These are phyloP conservation scores for Zenarchopterus dispar DNA, from an alignment of 2,797 vertebrate genomes.

Conservation along the genomic window DNA sequence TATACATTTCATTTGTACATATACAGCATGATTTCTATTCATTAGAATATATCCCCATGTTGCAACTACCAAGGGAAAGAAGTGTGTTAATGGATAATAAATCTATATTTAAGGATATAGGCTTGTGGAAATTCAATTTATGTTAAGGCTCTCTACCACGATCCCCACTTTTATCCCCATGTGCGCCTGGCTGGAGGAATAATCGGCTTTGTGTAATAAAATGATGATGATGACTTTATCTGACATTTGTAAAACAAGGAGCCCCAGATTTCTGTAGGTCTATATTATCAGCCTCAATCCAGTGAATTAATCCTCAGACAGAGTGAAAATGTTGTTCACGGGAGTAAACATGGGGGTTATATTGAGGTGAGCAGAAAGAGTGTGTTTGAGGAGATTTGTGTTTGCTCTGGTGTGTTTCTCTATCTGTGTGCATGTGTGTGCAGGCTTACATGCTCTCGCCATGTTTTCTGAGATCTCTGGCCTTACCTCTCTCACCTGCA, in stretches of 20 bases:
- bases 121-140: constrained; percentile 79
- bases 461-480: constrained; percentile 46
- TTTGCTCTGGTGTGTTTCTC: constrained; percentile 42
- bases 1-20: constrained; percentile 34
- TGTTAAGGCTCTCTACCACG: constrained; percentile 70
- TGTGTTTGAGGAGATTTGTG: constrained; percentile 55
- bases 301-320: constrained; percentile 74
- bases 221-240: constrained; percentile 86
- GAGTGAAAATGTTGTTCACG: constrained; percentile 67
- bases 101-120: constrained; percentile 82
- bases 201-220: constrained; percentile 85
- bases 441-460: constrained; percentile 36
- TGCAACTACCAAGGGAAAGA: constrained; percentile 57
- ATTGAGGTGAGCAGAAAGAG: constrained; percentile 61
- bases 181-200: constrained; percentile 68
- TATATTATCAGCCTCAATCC: constrained; percentile 74
- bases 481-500: constrained; percentile 55
- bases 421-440: not conserved
- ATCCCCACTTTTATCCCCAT: constrained; percentile 77
- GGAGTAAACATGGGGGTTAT: constrained; percentile 71
- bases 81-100: constrained; percentile 78
- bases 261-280: constrained; percentile 75
- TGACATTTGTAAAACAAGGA: constrained; percentile 82
- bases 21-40: constrained; percentile 54
- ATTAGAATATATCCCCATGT: constrained; percentile 65